Evolutionary conservation across 2,797 vertebrate genomes (phyloP).

Genomic region (Rhabdophis nuchalis): DNA sequence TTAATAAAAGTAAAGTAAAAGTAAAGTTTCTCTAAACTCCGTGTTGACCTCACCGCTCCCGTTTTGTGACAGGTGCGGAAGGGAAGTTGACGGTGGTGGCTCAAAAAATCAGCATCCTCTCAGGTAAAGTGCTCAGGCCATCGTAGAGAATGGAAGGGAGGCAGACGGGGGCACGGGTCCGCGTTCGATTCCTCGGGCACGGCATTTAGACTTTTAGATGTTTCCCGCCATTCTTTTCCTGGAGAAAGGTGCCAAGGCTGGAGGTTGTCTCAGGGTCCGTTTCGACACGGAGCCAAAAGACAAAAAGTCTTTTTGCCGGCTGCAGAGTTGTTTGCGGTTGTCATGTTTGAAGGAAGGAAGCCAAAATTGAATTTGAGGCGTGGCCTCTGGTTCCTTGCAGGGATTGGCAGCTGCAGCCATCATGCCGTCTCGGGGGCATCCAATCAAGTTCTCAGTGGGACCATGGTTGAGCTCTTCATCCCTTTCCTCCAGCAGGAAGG

Average conservation of each 20-base stretch:
- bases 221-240: not conserved
- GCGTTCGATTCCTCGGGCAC: not conserved
- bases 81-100: conserved; percentile 91
- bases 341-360: not conserved
- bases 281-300: not conserved
- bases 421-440: conserved; percentile 88
- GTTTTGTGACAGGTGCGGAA: conserved; percentile 83
- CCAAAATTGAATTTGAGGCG: not conserved
- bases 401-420: conserved; percentile 90
- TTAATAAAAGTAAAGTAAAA: too few relatives aligned
- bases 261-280: not conserved
- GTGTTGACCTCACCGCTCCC: conserved; percentile 16
- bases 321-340: not conserved
- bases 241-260: not conserved
- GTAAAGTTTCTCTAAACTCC: not conserved
- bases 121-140: conserved; percentile 74
- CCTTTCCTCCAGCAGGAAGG: conserved; percentile 97
- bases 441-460: conserved; percentile 84
- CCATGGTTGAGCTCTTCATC: conserved; percentile 86
- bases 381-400: conserved; percentile 65
- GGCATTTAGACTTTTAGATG: not conserved
- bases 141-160: not conserved
- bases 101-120: conserved; percentile 94
- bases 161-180: too few relatives aligned
- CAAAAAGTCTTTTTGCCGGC: not conserved